Conservation (phyloP, 2,888 invertebrate genomes). For the Tetragonula carbonaria region DNA sequence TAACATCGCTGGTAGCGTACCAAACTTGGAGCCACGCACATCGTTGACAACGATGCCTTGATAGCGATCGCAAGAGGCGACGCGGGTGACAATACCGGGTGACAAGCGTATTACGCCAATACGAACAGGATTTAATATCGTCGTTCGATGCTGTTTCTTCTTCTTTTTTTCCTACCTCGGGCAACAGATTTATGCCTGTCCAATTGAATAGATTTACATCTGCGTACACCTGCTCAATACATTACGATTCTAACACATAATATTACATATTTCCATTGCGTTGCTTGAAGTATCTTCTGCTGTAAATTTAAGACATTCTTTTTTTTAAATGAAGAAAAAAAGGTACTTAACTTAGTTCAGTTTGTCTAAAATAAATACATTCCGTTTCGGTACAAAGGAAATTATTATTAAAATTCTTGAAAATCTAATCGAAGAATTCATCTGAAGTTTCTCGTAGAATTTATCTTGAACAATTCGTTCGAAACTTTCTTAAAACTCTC, state of each 20-base stretch:
- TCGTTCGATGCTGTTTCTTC: conserved; percentile 5
- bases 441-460: not conserved
- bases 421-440: not conserved
- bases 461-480: not conserved
- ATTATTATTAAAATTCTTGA: not conserved
- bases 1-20: conserved; percentile 43
- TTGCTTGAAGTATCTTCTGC: not conserved
- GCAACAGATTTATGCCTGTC: conserved; percentile 13
- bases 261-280: too few relatives aligned
- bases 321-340: not conserved
- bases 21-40: conserved; percentile 28
- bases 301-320: too few relatives aligned
- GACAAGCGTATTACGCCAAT: conserved; percentile 59
- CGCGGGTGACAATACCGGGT: conserved; percentile 51
- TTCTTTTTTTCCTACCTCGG: not conserved
- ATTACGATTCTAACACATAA: not conserved
- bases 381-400: not conserved
- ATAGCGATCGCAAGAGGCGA: conserved; percentile 56
- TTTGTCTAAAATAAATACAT: not conserved
- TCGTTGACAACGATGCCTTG: conserved; percentile 34
- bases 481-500: not conserved
- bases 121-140: conserved; percentile 54
- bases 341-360: not conserved
- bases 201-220: conserved; percentile 28
- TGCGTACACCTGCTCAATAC: not conserved